phyloP scores from a whole-genome alignment of 2,888 invertebrate species.

The Drosophila longiperda region DNA sequence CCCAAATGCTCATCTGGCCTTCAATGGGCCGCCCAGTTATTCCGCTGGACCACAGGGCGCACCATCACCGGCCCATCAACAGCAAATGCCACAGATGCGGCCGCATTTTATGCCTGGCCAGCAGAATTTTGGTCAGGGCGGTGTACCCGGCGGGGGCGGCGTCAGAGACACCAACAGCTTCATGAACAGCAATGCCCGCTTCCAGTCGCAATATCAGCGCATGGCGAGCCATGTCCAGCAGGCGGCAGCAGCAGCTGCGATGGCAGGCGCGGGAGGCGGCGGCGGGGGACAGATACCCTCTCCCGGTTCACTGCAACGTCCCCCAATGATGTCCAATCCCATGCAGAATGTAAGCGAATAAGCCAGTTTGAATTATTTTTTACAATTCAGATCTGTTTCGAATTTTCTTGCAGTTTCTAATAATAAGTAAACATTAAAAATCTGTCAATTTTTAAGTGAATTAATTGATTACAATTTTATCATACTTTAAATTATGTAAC shows the following conservation, averaged over 20 bases:
- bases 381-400: background rate
- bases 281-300: conserved; percentile 82
- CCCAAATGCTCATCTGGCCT: conserved; percentile 84
- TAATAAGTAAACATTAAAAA: background rate
- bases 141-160: conserved; percentile 81
- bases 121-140: conserved; percentile 83
- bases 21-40: conserved; percentile 84
- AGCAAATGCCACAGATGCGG: conserved; percentile 83
- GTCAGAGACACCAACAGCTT: conserved; percentile 85
- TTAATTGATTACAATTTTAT: background rate
- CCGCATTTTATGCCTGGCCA: conserved; percentile 85
- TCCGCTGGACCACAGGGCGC: conserved; percentile 84
- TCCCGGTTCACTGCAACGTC: conserved; percentile 82
- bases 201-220: conserved; percentile 84
- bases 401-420: background rate
- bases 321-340: conserved; percentile 85
- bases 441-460: background rate
- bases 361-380: background rate
- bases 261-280: conserved; percentile 82
- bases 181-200: conserved; percentile 84
- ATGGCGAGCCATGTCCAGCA: conserved; percentile 87
- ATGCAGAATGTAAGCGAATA: conserved; percentile 84
- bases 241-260: conserved; percentile 80
- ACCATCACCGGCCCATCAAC: conserved; percentile 83
- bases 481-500: background rate